Base-by-base conservation (phyloP, 2,113 vertebrate genomes). In the Cinclus mexicanus region DNA sequence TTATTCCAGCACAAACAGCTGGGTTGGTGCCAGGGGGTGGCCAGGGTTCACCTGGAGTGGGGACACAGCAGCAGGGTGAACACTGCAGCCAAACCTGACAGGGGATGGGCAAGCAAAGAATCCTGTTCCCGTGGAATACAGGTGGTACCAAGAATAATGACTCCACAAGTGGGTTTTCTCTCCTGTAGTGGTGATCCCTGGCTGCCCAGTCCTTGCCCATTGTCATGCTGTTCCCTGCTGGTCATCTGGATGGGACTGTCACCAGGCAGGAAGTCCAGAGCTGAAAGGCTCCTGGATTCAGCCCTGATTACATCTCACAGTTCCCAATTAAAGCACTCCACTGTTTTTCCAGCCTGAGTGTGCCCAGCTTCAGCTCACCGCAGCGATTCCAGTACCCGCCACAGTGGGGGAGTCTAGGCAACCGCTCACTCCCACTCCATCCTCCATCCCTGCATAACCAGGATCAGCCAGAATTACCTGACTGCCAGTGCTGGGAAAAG, bases 101-200 rank as follows among this genome's bases (percentile, higher is more conserved):
- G 49, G n/a, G 16, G 22, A 26, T 0, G 0, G 37, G 60, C 23
- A 33, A 53, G 23, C 7, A 25, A 35, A 7, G 17, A 23, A 50
- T 31, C 8, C 10, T 3, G 1, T 52, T 16, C 47, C 44, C 0
- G 0, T 2, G 9, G 35, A 7, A 28, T 71, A 57, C 0, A 0
- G 7, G 10, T 46, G 17, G 31, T 12, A 39, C 10, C 39, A 59
- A 14, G 23, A 67, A 47, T 9, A 47, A 28, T 16, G 26, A 41
- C 16, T 41, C n/a, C 44, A 20, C 2, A 22, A 37, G 14, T 0
- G 0, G 20, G 25, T 72, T 76, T 89, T 63, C 16, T 25, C 7
- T 65, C 31, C 28, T 2, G 3, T 22, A 41, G 35, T 24, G 37
- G 24, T 2, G 1, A 52, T 87, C 25, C 19, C 8, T 1, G 1